These are phyloP conservation scores for Colletes collaris DNA, from an alignment of 2,888 invertebrate species.

Conservation along the genomic window DNA sequence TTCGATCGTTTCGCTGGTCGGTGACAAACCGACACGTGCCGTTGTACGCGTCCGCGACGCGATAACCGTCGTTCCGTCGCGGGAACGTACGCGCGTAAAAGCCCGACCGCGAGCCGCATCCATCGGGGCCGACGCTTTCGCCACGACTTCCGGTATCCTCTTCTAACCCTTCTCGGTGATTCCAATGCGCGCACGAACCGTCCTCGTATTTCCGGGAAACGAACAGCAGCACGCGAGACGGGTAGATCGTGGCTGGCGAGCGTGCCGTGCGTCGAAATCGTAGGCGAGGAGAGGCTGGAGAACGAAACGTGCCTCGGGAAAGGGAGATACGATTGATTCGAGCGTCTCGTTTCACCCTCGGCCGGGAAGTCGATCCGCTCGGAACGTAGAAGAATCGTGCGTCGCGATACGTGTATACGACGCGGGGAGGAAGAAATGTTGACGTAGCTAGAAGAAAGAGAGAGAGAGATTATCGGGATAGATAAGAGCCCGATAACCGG, in stretches of 20 bases:
- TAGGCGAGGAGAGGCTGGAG: conserved; percentile 3
- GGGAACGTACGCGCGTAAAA: neutral
- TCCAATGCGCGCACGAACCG: conserved; percentile 77
- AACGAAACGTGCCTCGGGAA: neutral
- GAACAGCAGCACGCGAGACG: conserved; percentile 10
- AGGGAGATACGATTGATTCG: neutral
- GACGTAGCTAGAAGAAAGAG: conserved; percentile 7
- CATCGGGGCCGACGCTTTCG: neutral
- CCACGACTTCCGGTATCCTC: conserved; percentile 48
- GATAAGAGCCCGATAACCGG: conserved; percentile 67
- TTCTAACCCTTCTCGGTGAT: conserved; percentile 71
- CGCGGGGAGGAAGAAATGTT: conserved; percentile 14
- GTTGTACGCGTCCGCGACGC: neutral
- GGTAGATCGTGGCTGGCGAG: neutral
- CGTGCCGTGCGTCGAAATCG: conserved; percentile 1
- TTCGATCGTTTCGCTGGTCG: neutral
- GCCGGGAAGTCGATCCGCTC: neutral
- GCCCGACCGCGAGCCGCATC: neutral
- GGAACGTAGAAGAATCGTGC: no score
- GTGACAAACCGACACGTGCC: neutral
- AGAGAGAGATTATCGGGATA: conserved; percentile 46
- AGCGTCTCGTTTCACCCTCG: neutral
- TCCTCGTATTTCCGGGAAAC: conserved; percentile 53
- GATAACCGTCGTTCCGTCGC: neutral
- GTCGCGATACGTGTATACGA: neutral